A percentile compares a stretch with the other conserved stretches of the same genome.
phyloP scores from a whole-genome alignment of 35 echinoderm and acorn worm genomes.

The Heliocidaris erythrogramma region DNA sequence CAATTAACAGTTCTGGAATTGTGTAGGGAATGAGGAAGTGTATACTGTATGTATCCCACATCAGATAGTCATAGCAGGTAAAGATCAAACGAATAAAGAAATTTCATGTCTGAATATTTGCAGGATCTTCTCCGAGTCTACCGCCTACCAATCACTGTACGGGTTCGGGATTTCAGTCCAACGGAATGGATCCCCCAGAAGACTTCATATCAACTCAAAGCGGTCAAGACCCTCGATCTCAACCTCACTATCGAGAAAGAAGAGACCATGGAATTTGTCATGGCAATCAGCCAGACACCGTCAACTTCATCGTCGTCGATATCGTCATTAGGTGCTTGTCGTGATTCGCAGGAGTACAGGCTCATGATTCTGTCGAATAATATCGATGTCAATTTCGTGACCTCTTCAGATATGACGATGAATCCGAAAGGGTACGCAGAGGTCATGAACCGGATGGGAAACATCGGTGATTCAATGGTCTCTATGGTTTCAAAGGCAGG shows the following conservation, averaged over 20 bases:
- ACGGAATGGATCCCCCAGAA: neutral
- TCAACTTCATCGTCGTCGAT: neutral
- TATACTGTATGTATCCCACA: too few species aligned
- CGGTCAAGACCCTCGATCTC: constrained; percentile 13
- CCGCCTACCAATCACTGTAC: constrained; percentile 5
- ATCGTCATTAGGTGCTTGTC: neutral
- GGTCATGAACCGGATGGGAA: neutral
- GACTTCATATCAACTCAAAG: constrained; percentile 19
- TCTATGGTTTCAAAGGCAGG: neutral
- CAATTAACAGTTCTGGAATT: too few species aligned
- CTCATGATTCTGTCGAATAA: constrained; percentile 28
- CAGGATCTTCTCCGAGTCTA: constrained; percentile 34
- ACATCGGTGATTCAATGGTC: neutral
- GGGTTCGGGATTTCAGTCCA: constrained; percentile 20
- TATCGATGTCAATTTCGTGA: neutral
- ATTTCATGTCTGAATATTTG: neutral
- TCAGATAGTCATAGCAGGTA: too few species aligned
- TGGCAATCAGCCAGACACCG: neutral
- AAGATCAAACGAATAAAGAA: too few species aligned
- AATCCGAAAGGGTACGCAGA: neutral
- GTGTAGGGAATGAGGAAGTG: too few species aligned
- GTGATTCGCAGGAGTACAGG: neutral
- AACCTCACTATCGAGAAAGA: constrained; percentile 23
- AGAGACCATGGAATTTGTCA: neutral
- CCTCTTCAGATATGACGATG: constrained; percentile 48